These are phyloP conservation scores for Romanomermis culicivorax DNA, from an alignment of 2,888 invertebrate genomes.

Conservation along the genomic window DNA sequence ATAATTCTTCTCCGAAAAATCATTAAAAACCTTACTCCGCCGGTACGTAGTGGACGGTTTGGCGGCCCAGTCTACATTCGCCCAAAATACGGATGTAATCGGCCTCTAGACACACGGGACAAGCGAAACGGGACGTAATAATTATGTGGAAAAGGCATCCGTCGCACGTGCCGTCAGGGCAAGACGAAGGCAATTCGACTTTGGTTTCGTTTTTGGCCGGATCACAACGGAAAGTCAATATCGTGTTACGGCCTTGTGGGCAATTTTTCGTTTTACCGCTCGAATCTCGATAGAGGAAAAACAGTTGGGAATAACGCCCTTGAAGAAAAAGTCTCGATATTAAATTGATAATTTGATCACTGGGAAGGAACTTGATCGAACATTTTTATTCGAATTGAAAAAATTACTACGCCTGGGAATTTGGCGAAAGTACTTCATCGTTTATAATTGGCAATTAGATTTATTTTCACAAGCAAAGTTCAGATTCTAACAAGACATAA, in stretches of 20 bases:
- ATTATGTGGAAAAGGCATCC: slow-evolving; percentile 37
- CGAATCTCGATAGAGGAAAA: neutral
- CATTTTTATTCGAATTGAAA: too few relatives aligned
- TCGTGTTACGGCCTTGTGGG: slow-evolving; percentile 36
- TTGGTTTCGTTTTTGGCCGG: slow-evolving; percentile 14
- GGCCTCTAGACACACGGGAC: slow-evolving; percentile 36
- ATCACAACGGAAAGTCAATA: slow-evolving; percentile 38
- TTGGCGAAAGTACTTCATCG: too few relatives aligned
- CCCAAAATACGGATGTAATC: slow-evolving; percentile 36
- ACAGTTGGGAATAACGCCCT: neutral
- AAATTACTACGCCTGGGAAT: too few relatives aligned
- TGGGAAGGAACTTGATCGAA: too few relatives aligned
- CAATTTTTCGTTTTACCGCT: slow-evolving; percentile 29
- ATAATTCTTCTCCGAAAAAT: too few relatives aligned
- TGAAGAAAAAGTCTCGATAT: too few relatives aligned
- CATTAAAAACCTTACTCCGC: slow-evolving; percentile 18
- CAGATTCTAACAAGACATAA: too few relatives aligned
- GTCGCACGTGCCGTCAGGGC: slow-evolving; percentile 39
- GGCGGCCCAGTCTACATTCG: slow-evolving; percentile 37
- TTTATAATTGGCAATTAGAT: too few relatives aligned
- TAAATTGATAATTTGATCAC: too few relatives aligned
- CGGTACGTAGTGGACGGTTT: slow-evolving; percentile 37
- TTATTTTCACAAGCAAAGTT: too few relatives aligned
- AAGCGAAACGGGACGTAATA: slow-evolving; percentile 32
- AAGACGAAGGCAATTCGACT: slow-evolving; percentile 19